Conservation (phyloP, 2,797 vertebrate species). For the Hydrocynus forskahlii region DNA sequence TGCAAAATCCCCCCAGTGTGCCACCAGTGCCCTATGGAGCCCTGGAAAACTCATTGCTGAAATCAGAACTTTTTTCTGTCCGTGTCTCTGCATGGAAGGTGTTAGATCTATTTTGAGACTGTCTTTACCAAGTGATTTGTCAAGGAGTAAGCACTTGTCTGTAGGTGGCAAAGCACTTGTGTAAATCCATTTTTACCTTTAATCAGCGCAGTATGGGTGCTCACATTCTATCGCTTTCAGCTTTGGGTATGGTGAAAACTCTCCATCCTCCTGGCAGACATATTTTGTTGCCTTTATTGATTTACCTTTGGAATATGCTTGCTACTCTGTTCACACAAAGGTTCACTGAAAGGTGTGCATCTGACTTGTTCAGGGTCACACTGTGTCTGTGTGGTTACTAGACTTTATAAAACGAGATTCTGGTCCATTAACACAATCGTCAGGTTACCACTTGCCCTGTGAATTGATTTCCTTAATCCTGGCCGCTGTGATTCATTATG, state of each 20-base stretch:
- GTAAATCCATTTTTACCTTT: not conserved
- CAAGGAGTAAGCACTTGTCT: constrained; percentile 4
- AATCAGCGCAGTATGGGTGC: not conserved
- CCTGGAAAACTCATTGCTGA: not conserved
- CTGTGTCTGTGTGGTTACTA: constrained; percentile 24
- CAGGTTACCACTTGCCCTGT: constrained; percentile 66
- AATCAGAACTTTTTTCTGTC: not conserved
- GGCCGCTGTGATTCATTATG: constrained; percentile 70
- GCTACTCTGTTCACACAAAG: constrained; percentile 6
- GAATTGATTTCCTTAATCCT: constrained; percentile 75
- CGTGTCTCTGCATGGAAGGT: not conserved
- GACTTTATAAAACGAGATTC: constrained; percentile 61
- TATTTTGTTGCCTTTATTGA: constrained; percentile 17
- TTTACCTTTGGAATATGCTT: not conserved
- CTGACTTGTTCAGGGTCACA: not conserved
- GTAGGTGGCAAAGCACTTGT: not conserved
- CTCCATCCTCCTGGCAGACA: not conserved
- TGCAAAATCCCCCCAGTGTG: too few relatives aligned
- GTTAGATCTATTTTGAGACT: not conserved
- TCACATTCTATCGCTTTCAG: not conserved
- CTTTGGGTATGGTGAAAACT: not conserved
- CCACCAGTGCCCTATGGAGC: too few relatives aligned
- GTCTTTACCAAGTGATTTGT: not conserved
- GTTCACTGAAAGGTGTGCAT: not conserved
- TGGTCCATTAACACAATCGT: constrained; percentile 75